A percentile compares a stretch with the other conserved stretches of the same genome.
These are phyloP conservation scores for Macropodus opercularis DNA, from an alignment of 2,797 vertebrate species.

Conservation along the genomic window DNA sequence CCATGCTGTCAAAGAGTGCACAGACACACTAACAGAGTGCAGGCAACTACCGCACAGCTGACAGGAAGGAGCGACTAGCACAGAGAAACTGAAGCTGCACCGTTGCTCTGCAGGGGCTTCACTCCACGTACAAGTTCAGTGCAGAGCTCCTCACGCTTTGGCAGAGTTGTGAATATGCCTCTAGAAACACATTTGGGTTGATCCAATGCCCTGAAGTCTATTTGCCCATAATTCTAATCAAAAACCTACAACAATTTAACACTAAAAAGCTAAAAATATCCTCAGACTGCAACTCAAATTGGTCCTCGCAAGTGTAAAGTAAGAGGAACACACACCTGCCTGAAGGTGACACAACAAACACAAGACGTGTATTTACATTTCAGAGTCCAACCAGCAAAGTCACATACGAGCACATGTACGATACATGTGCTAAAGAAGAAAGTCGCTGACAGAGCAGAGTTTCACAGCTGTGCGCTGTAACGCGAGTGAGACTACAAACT, in stretches of 20 bases:
- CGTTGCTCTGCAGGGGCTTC: not conserved
- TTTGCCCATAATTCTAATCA: too few species aligned
- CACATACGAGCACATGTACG: not conserved
- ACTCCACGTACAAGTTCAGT: slow-evolving; percentile 4
- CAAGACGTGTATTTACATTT: too few species aligned
- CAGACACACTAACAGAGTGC: slow-evolving; percentile 10
- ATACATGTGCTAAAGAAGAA: too few species aligned
- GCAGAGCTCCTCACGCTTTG: slow-evolving; percentile 6
- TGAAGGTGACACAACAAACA: slow-evolving; percentile 3
- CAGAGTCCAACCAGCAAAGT: too few species aligned
- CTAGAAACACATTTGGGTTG: not conserved
- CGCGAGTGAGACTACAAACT: not conserved
- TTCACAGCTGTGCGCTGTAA: too few species aligned
- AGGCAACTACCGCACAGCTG: slow-evolving; percentile 23
- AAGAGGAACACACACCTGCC: slow-evolving; percentile 16
- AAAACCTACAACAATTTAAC: not conserved
- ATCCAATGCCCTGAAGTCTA: too few species aligned
- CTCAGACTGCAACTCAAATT: slow-evolving; percentile 7
- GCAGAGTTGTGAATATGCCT: not conserved
- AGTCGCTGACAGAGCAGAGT: not conserved
- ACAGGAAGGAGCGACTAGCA: slow-evolving; percentile 18
- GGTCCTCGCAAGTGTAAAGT: slow-evolving; percentile 9
- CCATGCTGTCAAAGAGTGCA: slow-evolving; percentile 27
- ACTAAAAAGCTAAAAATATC: not conserved
- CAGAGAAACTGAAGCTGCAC: slow-evolving; percentile 1